These are phyloP conservation scores for Ylistrum balloti DNA, from an alignment of 1,140 invertebrate genomes.

Conservation along the genomic window DNA sequence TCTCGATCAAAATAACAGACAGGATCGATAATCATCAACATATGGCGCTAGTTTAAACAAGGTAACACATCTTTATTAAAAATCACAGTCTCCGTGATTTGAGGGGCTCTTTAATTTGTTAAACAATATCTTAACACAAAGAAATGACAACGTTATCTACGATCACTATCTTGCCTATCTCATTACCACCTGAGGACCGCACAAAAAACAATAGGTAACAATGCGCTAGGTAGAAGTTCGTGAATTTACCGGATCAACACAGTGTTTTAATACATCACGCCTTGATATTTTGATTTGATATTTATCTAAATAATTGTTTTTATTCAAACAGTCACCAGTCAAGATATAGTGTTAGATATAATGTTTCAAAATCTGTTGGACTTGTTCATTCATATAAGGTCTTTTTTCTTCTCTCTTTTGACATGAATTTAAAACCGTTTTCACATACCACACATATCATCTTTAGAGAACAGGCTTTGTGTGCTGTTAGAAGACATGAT, in stretches of 20 bases:
- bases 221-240: slow-evolving; percentile 11
- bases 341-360: background rate
- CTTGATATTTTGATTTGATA: background rate
- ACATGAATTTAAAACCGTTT: background rate
- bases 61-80: slow-evolving; percentile 40
- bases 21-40: slow-evolving; percentile 4
- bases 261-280: background rate
- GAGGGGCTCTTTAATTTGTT: background rate
- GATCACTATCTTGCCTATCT: slow-evolving; percentile 22
- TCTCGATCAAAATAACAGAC: slow-evolving; percentile 20
- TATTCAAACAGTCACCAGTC: slow-evolving; percentile 20
- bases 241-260: slow-evolving; percentile 38
- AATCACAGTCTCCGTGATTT: background rate
- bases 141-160: slow-evolving; percentile 16
- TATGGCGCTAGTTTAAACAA: slow-evolving; percentile 30
- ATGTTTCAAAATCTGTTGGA: slow-evolving; percentile 18
- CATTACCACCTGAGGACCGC: slow-evolving; percentile 37
- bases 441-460: slow-evolving; percentile 16
- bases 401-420: background rate
- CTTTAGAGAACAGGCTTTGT: background rate
- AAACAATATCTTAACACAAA: slow-evolving; percentile 21
- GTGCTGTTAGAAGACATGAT: background rate
- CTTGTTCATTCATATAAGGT: slow-evolving; percentile 18
- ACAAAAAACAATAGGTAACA: slow-evolving; percentile 25
- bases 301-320: slow-evolving; percentile 12